Evolutionary conservation across 2,888 invertebrate species (phyloP), one percentile per base, ranked within the genome.

Genomic region (Calliphora vomitoria): DNA sequence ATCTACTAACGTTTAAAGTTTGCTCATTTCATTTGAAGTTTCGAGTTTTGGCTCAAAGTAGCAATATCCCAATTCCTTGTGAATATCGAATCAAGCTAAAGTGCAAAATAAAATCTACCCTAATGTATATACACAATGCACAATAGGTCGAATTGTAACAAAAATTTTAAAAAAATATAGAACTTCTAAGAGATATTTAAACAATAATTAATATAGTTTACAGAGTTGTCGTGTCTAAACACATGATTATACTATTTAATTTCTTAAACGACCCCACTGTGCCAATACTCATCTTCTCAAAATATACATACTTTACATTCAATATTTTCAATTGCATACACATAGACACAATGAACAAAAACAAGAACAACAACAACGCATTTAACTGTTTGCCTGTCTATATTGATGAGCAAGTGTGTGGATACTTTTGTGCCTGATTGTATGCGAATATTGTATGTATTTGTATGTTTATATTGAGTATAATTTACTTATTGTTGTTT

Each of bases 401-500:
- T 66, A 15, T 31, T 64, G 44, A 55, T 64, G 47, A 58, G 44
- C 38, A 18, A 35, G 60, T 71, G 44, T 74, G 44, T 38, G 20
- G 8, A 4, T 31, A 35, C 31, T 31, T 31, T 13, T 25, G 13
- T 13, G 31, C 10, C 5, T 25, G 58, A 41, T n/a, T 50, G 47
- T 53, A n/a, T 55, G 11, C 50, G 1, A 5, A 44, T 44, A 53
- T 18, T 53, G 55, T 20, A 20, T 18, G 8, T 5, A 13, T 58
- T 31, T 58, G 25, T 55, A 68, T 75, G 44, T 75, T 69, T 69
- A 44, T 69, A 85, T 85, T 71, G 87, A 79, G 75, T 85, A 87
- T 87, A 82, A 87, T 87, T 87, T 87, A 85, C 82, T 85, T 75
- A 71, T 85, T 87, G 82, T 85, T 80, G 80, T 76, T 85, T 69